Percentiles rank a stretch among this genome's conserved stretches.
Evolutionary conservation across 2,797 vertebrate species (phyloP).

Genomic region (Mormyrops boulengeri): DNA sequence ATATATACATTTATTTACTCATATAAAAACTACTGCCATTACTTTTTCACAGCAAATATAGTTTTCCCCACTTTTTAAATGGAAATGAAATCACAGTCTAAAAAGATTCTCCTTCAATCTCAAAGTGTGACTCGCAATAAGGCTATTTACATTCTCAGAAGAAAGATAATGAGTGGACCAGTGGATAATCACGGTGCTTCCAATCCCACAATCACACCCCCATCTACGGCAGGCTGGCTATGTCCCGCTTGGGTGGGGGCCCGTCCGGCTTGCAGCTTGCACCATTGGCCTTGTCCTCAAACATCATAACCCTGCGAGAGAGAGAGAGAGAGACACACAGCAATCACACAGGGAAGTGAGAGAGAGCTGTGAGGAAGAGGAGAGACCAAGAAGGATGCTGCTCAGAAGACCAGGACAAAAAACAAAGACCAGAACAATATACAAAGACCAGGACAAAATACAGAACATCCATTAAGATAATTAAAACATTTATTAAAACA

Average conservation of each 20-base stretch:
- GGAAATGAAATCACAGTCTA: conserved; percentile 16
- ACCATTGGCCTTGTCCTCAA: conserved; percentile 90
- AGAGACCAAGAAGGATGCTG: neutral
- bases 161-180: neutral
- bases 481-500: neutral
- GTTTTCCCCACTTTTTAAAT: conserved; percentile 11
- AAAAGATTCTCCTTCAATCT: conserved; percentile 28
- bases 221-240: conserved; percentile 82
- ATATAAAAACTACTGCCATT: conserved; percentile 40
- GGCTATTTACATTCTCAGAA: conserved; percentile 38
- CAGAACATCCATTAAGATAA: neutral
- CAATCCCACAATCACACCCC: conserved; percentile 29
- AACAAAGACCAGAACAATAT: too few species aligned
- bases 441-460: neutral
- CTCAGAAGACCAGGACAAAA: neutral
- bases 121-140: conserved; percentile 33
- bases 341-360: neutral
- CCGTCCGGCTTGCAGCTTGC: conserved; percentile 67
- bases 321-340: neutral
- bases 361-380: neutral
- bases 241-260: conserved; percentile 90
- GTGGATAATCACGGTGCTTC: conserved; percentile 28
- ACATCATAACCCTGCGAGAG: conserved; percentile 80
- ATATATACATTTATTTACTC: conserved; percentile 51
- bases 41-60: conserved; percentile 48